Base-by-base conservation (phyloP, 2,113 vertebrate species). In the Tenebrosternarchus preto region DNA sequence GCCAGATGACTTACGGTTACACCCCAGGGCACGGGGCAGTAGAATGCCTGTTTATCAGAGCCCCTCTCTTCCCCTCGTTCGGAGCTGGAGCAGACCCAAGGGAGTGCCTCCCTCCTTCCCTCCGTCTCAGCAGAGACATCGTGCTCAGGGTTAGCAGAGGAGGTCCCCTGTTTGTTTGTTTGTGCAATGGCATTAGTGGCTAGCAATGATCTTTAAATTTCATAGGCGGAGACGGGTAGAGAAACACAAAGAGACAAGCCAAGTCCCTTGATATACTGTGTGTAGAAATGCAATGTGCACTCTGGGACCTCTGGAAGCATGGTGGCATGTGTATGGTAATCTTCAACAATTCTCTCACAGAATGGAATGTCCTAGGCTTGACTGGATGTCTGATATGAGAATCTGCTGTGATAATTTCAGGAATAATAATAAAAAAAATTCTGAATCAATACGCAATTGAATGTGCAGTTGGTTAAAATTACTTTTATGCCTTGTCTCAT, bases 81-180 rank as follows among this genome's bases (percentile, higher is more conserved):
- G 15, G 2, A 12, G 43, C 22, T 19, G 33, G 71, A 81, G 80
- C 79, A 81, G 70, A 27, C 79, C 67, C 81, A 25, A 24, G 74
- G 68, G 81, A 74, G 25, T 7, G 31, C 59, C 73, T 68, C 64
- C 43, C 59, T 61, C 50, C 53, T 71, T 46, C 33, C 22, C 27
- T 59, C 76, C 46, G 71, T 50, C 76, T 57, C 63, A 24, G 61
- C 61, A 27, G 24, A 57, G 25, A 46, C 50, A 61, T 8, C 60
- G 43, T 25, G 43, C 39, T 76, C 17, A 68, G 39, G 55, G 36
- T 55, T 77, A 68, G 73, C 69, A 64, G 71, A 77, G 84, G 80
- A 74, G 36, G 17, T 22, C 43, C 76, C 56, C 27, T 79, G 56
- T 83, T 81, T 85, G 79, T 81, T 83, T 85, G 77, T 74, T 83